A percentile compares a stretch with the other conserved stretches of the same genome.
Evolutionary conservation across 2,888 invertebrate genomes (phyloP).

Genomic region (Oxyteleia sp.): DNA sequence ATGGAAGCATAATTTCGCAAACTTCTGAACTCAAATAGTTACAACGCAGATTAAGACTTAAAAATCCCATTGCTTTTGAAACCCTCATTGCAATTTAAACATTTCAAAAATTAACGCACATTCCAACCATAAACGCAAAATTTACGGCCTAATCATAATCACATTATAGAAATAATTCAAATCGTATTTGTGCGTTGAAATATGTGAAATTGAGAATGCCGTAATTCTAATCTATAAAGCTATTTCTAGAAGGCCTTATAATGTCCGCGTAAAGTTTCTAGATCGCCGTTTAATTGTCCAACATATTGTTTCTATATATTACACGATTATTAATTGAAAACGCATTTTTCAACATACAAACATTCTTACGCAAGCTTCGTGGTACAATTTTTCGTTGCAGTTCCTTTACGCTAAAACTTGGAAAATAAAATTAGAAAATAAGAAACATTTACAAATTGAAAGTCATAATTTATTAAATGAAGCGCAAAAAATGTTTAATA

Average conservation of each 20-base stretch:
- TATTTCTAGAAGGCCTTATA: constrained; percentile 52
- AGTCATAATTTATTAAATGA: too few species aligned
- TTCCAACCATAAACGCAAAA: constrained; percentile 14
- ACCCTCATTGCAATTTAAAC: background rate
- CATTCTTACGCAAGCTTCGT: too few species aligned
- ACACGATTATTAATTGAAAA: background rate
- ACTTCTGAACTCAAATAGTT: too few species aligned
- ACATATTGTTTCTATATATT: constrained; percentile 1
- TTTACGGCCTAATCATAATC: constrained; percentile 25
- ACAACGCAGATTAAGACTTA: too few species aligned
- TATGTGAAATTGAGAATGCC: constrained; percentile 42
- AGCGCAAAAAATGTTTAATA: too few species aligned
- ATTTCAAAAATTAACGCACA: constrained; percentile 11
- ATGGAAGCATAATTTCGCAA: too few species aligned
- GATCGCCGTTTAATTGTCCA: constrained; percentile 21
- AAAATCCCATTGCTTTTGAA: too few species aligned
- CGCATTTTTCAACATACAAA: too few species aligned
- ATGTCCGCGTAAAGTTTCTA: constrained; percentile 9
- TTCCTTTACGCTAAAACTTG: too few species aligned
- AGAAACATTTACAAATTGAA: too few species aligned
- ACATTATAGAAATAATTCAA: constrained; percentile 39
- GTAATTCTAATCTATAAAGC: constrained; percentile 42
- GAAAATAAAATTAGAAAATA: too few species aligned
- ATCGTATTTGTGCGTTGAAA: constrained; percentile 26
- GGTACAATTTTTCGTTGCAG: too few species aligned